Conservation (phyloP, 2,888 invertebrate genomes). For the Phortica magna region DNA sequence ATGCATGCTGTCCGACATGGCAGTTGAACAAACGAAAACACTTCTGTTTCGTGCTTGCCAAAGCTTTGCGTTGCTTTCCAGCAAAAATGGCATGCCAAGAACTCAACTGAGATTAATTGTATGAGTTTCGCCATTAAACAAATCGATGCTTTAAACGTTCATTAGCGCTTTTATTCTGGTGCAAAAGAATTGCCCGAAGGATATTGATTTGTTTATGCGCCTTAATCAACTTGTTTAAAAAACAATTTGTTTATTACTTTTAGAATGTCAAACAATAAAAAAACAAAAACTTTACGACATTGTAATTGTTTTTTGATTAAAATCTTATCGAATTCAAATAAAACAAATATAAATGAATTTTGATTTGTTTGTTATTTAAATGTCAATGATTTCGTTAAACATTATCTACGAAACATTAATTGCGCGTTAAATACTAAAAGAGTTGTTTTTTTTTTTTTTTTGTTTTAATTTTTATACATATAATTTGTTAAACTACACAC, state of each 20-base stretch:
- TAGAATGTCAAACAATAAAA: neutral
- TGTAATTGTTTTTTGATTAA: neutral
- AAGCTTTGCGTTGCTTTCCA: neutral
- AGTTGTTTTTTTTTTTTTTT: slow-evolving; percentile 10
- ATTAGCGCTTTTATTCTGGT: too few species aligned
- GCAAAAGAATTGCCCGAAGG: too few species aligned
- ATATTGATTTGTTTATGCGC: too few species aligned
- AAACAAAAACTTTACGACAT: neutral
- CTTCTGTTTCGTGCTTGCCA: neutral
- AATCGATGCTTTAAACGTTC: neutral
- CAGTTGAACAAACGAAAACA: neutral
- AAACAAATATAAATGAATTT: slow-evolving; percentile 2
- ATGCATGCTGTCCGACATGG: neutral
- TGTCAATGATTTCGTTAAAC: neutral
- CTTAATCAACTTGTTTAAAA: too few species aligned
- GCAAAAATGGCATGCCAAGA: neutral
- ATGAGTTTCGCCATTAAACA: neutral
- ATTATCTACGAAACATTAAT: slow-evolving; percentile 6
- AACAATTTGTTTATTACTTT: too few species aligned
- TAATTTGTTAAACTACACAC: slow-evolving; percentile 1
- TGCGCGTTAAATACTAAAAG: slow-evolving; percentile 14
- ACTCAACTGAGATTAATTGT: neutral
- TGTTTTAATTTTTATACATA: slow-evolving; percentile 10
- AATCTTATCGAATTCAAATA: neutral
- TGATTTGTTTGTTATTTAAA: slow-evolving; percentile 17